A percentile compares a stretch with the other conserved stretches of the same genome.
These are phyloP conservation scores for Ploceus nigricollis DNA, from an alignment of 2,113 vertebrate genomes.

Conservation along the genomic window DNA sequence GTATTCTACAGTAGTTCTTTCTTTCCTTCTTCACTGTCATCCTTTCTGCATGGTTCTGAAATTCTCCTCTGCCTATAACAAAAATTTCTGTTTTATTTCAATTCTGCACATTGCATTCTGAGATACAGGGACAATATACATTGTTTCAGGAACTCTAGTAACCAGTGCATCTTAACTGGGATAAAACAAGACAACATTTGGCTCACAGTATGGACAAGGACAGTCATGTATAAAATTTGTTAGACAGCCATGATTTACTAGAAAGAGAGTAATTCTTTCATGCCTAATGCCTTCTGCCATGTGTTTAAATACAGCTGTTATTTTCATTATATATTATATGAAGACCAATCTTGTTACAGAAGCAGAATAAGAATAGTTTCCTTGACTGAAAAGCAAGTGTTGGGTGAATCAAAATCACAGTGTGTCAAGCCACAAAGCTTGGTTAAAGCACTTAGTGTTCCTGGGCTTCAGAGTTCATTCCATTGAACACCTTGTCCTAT, in stretches of 20 bases:
- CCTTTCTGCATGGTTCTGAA: not conserved
- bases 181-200: conserved; percentile 14
- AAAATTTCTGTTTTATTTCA: not conserved
- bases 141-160: not conserved
- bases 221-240: conserved; percentile 14
- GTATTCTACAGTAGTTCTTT: not conserved
- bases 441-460: not conserved
- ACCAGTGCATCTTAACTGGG: not conserved
- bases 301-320: conserved; percentile 40
- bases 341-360: not conserved
- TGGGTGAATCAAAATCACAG: not conserved
- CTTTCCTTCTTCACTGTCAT: not conserved
- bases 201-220: not conserved
- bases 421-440: not conserved
- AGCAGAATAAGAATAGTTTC: conserved; percentile 8
- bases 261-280: conserved; percentile 12
- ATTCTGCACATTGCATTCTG: not conserved
- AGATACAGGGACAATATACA: not conserved
- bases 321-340: conserved; percentile 20
- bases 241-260: conserved; percentile 6
- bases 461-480: not conserved
- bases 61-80: not conserved
- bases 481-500: not conserved
- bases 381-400: not conserved
- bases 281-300: not conserved